phyloP scores from a whole-genome alignment of 2,113 vertebrate genomes.

The Ellobius talpinus region DNA sequence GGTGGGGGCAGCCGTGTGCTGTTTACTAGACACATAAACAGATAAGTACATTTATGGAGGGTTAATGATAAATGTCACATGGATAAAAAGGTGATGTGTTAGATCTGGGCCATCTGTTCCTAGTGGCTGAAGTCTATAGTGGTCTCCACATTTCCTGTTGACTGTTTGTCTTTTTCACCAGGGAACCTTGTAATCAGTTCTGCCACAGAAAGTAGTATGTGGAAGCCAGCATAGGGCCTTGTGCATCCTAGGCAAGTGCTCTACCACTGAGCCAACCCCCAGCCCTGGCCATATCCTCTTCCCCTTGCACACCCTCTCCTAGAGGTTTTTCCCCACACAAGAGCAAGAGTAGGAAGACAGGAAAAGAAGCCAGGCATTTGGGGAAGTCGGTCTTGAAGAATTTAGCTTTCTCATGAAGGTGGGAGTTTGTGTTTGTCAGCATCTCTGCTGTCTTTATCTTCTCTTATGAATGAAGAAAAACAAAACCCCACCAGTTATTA shows the following conservation, averaged over 20 bases:
- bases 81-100: neutral
- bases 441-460: neutral
- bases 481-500: neutral
- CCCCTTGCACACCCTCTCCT: neutral
- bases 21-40: neutral
- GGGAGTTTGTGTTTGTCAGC: conserved; percentile 11
- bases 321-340: neutral
- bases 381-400: conserved; percentile 6
- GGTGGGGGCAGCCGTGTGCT: neutral
- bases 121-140: neutral
- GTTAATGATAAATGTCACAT: neutral
- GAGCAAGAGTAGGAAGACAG: neutral
- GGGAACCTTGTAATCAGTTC: neutral
- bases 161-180: conserved; percentile 1
- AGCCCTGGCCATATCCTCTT: neutral
- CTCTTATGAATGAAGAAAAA: conserved; percentile 41
- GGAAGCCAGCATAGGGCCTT: neutral
- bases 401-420: conserved; percentile 17
- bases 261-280: neutral
- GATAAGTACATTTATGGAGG: neutral
- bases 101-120: neutral
- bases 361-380: neutral
- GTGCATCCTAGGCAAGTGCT: neutral
- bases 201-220: neutral
- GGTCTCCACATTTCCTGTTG: neutral